These are phyloP conservation scores for Eueides isabella DNA, from an alignment of 1,140 invertebrate species.

Conservation along the genomic window DNA sequence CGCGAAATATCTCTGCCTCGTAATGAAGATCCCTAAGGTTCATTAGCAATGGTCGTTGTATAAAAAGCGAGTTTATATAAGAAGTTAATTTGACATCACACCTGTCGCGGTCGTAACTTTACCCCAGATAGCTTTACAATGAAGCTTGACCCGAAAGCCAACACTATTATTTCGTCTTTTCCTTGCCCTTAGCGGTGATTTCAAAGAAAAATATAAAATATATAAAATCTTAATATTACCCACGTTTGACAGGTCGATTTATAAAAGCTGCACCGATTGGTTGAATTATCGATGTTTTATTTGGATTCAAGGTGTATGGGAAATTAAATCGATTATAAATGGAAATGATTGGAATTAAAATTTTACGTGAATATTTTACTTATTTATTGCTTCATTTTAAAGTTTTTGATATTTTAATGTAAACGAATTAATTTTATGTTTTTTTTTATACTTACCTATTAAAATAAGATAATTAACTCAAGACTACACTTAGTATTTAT, in stretches of 20 bases:
- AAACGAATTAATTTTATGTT: not conserved
- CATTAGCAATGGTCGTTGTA: conserved; percentile 70
- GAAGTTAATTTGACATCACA: conserved; percentile 79
- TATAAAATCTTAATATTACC: conserved; percentile 71
- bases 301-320: conserved; percentile 43
- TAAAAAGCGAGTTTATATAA: conserved; percentile 77
- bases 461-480: not conserved
- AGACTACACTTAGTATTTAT: not conserved
- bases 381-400: conserved; percentile 31
- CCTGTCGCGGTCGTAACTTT: conserved; percentile 79
- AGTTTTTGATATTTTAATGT: not conserved
- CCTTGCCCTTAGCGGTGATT: conserved; percentile 61
- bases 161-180: conserved; percentile 61
- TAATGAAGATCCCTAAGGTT: conserved; percentile 33
- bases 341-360: conserved; percentile 19
- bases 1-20: conserved; percentile 35
- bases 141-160: conserved; percentile 61
- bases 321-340: conserved; percentile 39
- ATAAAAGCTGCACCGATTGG: conserved; percentile 53
- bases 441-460: conserved; percentile 1
- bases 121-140: conserved; percentile 72
- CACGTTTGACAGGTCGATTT: conserved; percentile 71
- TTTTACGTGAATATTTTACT: conserved; percentile 20
- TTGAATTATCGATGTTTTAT: conserved; percentile 57
- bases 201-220: conserved; percentile 70